A percentile compares a stretch with the other conserved stretches of the same genome.
phyloP scores from a whole-genome alignment of 2,888 invertebrate genomes.

The Cryptus armator region DNA sequence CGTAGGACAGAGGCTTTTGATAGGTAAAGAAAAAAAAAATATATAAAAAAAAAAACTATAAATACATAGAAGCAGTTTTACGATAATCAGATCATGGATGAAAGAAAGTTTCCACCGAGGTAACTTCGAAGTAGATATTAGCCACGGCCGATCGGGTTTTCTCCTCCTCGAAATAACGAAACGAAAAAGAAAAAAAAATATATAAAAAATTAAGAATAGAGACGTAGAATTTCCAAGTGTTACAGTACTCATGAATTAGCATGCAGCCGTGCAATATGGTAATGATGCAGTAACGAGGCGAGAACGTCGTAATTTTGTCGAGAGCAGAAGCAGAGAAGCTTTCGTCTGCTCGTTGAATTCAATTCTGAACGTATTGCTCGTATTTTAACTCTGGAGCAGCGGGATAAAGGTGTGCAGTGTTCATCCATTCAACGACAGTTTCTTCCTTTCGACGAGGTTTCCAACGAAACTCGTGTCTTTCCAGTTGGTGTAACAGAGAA shows the following conservation, averaged over 20 bases:
- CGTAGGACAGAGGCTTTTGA: constrained; percentile 21
- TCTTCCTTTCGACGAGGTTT: constrained; percentile 19
- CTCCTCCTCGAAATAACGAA: constrained; percentile 9
- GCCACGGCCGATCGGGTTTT: background rate
- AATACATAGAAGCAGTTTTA: background rate
- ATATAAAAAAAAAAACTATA: background rate
- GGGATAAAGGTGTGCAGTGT: background rate
- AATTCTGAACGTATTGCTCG: constrained; percentile 14
- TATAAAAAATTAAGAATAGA: background rate
- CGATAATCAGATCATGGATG: constrained; percentile 58
- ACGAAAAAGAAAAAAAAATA: background rate
- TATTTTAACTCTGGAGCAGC: constrained; percentile 7
- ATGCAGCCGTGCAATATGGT: no score
- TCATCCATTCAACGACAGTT: constrained; percentile 34
- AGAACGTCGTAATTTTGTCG: constrained; percentile 28
- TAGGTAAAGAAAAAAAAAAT: background rate
- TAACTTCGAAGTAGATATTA: constrained; percentile 23
- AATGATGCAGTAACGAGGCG: background rate
- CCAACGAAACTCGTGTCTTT: background rate
- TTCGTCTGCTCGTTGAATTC: constrained; percentile 27
- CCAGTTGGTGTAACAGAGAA: background rate
- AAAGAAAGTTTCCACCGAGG: constrained; percentile 34
- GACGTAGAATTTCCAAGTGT: background rate
- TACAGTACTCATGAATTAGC: no score
- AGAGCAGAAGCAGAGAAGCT: background rate